Evolutionary conservation across 2,888 invertebrate genomes (phyloP), one percentile per base, ranked within the genome.

Genomic region (Drosophila quinaria): DNA sequence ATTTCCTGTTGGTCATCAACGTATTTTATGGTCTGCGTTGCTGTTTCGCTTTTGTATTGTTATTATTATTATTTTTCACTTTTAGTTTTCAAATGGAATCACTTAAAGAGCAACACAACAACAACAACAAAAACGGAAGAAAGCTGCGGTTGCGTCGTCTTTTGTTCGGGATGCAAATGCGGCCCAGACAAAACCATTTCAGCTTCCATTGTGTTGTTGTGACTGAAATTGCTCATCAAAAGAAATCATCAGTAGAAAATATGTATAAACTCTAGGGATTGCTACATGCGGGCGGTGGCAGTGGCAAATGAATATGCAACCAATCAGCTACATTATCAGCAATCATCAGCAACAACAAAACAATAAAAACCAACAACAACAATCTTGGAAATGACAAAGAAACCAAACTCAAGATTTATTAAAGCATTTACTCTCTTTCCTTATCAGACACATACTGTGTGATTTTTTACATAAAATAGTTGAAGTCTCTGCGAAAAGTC

Each of bases 151-250:
- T 65, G 62, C 66, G 25, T 11, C 67, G 22, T 74, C 76, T 78
- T 85, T 76, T 86, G 83, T 86, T 86, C 69, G 84, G 60, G 55
- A 83, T 88, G 87, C 81, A 88, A 81, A 88, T 88, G 87, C 63
- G 75, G 47, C 42, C 31, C 64, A 69, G 54, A 64, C 67, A 74
- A 75, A 77, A 62, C 37, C 68, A 83, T 67, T 78, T 59, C 44
- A 50, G 41, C 29, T 59, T 60, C 60, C 85, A 79, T 87, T 81
- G 87, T 87, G 42, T 67, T 87, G 42, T 67, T 61, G 46, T 54
- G 52, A 42, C 62, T 64, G 52, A 51, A 71, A 70, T 74, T 68
- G 88, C 61, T 66, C 83, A 80, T 82, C 80, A 86, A 87, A 85
- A 82, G 86, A 82, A 82, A 87, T 82, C 77, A 87, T 70, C 76